Percentiles rank a stretch among this genome's conserved stretches.
Evolutionary conservation across 2,888 invertebrate species (phyloP).

Genomic region (Alitta virens): DNA sequence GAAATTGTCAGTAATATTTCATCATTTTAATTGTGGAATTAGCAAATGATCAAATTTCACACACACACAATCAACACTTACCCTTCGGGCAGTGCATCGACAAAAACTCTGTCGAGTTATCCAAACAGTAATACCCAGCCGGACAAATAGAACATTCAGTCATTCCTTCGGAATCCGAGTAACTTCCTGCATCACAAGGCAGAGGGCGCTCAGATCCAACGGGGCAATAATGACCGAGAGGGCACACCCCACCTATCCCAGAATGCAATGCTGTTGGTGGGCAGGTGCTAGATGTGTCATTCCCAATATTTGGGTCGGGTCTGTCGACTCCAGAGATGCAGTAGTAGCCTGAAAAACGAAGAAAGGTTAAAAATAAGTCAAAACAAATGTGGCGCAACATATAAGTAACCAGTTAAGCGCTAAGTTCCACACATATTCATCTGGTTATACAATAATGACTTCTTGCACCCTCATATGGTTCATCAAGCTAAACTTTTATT

Average conservation of each 20-base stretch:
- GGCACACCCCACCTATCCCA: conserved; percentile 47
- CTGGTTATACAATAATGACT: too few relatives aligned
- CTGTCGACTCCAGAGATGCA: conserved; percentile 50
- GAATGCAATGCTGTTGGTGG: conserved; percentile 38
- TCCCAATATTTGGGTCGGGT: conserved; percentile 37
- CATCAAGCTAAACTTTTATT: too few relatives aligned
- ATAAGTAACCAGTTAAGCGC: too few relatives aligned
- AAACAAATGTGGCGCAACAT: too few relatives aligned
- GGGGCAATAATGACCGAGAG: conserved; percentile 46
- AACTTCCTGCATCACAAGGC: conserved; percentile 35
- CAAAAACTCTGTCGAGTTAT: conserved; percentile 33
- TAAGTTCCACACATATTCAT: too few relatives aligned
- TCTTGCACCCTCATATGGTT: too few relatives aligned
- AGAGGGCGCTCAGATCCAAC: conserved; percentile 31
- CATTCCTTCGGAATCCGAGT: conserved; percentile 33
- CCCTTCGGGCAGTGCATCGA: conserved; percentile 35
- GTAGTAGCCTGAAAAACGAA: conserved; percentile 39
- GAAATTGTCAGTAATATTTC: too few relatives aligned
- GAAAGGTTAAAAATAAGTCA: background rate
- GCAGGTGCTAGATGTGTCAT: conserved; percentile 33
- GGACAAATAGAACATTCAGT: conserved; percentile 33
- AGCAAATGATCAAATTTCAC: too few relatives aligned
- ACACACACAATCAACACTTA: too few relatives aligned
- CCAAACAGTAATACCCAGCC: conserved; percentile 36
- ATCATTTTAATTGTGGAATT: too few relatives aligned